Evolutionary conservation across 2,888 invertebrate genomes (phyloP).

Genomic region (Archaeoteleia sp.): DNA sequence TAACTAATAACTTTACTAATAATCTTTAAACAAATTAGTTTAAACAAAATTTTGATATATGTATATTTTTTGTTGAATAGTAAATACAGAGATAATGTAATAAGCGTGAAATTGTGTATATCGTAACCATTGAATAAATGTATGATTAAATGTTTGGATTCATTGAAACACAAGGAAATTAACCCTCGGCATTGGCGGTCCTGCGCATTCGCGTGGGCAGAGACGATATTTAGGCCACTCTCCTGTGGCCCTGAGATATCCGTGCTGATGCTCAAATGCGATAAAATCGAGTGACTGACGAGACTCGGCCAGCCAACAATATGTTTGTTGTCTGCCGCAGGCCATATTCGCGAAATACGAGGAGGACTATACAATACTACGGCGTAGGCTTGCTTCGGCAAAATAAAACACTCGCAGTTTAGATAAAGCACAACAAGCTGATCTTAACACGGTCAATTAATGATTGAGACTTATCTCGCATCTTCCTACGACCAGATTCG

Average conservation of each 20-base stretch:
- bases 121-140: too few relatives aligned
- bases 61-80: too few relatives aligned
- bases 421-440: neutral
- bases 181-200: neutral
- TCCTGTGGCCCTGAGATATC: constrained; percentile 24
- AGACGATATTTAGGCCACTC: constrained; percentile 32
- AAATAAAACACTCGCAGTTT: constrained; percentile 5
- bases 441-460: neutral
- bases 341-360: constrained; percentile 8
- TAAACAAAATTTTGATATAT: too few relatives aligned
- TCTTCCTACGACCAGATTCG: too few relatives aligned
- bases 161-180: constrained; percentile 1
- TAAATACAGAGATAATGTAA: too few relatives aligned
- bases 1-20: too few relatives aligned
- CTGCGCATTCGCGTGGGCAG: constrained; percentile 18
- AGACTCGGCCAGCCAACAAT: constrained; percentile 14
- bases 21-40: too few relatives aligned
- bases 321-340: constrained; percentile 12
- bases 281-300: constrained; percentile 33
- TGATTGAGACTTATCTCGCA: neutral
- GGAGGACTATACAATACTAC: neutral
- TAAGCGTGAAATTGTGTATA: too few relatives aligned
- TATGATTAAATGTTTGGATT: too few relatives aligned
- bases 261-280: constrained; percentile 21
- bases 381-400: constrained; percentile 3